Evolutionary conservation across 2,888 invertebrate genomes (phyloP).

Genomic region (Catocala sponsa): DNA sequence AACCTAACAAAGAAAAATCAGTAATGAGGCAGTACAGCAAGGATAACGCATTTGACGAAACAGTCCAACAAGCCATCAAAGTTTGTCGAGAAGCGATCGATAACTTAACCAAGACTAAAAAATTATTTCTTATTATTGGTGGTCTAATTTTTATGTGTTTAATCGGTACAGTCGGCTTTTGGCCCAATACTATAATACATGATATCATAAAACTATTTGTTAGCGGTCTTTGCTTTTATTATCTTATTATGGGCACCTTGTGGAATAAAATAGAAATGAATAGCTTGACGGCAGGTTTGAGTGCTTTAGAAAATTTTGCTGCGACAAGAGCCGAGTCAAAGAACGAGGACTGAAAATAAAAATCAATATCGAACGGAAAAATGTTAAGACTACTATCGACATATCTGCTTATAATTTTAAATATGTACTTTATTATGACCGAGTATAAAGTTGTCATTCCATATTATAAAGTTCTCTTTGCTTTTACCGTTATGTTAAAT

Average conservation of each 20-base stretch:
- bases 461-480: slow-evolving; percentile 5
- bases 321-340: slow-evolving; percentile 54
- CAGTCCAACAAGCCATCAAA: slow-evolving; percentile 87
- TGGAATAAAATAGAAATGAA: slow-evolving; percentile 95
- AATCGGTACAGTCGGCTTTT: slow-evolving; percentile 82
- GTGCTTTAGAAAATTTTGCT: slow-evolving; percentile 89
- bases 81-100: slow-evolving; percentile 88
- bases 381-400: no score
- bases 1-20: slow-evolving; percentile 43
- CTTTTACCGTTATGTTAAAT: not conserved
- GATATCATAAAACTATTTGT: slow-evolving; percentile 89
- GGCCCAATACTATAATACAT: slow-evolving; percentile 80
- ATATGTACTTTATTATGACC: not conserved
- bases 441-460: slow-evolving; percentile 7
- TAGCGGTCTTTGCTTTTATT: slow-evolving; percentile 90
- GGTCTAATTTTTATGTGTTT: slow-evolving; percentile 85
- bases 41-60: slow-evolving; percentile 61
- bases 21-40: slow-evolving; percentile 52
- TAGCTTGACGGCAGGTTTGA: slow-evolving; percentile 92
- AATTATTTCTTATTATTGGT: slow-evolving; percentile 85
- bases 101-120: slow-evolving; percentile 82
- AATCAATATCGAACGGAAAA: no score
- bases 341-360: not conserved
- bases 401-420: not conserved
- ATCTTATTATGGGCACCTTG: slow-evolving; percentile 92